Evolutionary conservation across 2,888 invertebrate species (phyloP).

Genomic region (Apotomis turbidana): DNA sequence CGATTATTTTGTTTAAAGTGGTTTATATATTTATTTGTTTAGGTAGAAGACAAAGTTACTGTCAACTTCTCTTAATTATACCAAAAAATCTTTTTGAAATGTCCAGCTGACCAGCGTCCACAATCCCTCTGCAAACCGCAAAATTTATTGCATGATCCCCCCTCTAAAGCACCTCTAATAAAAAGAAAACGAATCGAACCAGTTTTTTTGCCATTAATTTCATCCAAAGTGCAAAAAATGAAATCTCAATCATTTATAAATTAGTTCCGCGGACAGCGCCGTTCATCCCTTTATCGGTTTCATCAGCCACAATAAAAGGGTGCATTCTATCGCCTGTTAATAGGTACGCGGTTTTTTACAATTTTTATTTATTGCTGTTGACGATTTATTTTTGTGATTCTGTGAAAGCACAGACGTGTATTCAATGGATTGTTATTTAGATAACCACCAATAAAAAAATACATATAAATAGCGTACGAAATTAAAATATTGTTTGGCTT

Average conservation of each 20-base stretch:
- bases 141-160: not conserved
- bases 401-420: slow-evolving; percentile 57
- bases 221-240: slow-evolving; percentile 65
- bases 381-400: slow-evolving; percentile 67
- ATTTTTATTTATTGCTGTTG: slow-evolving; percentile 67
- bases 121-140: no score
- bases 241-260: slow-evolving; percentile 83
- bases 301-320: slow-evolving; percentile 81
- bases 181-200: not conserved
- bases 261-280: slow-evolving; percentile 80
- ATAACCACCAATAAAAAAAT: slow-evolving; percentile 57
- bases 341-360: slow-evolving; percentile 59
- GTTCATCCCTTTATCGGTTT: slow-evolving; percentile 81
- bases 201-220: slow-evolving; percentile 41
- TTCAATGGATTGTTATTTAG: slow-evolving; percentile 62
- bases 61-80: no score
- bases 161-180: not conserved
- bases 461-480: not conserved
- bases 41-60: no score
- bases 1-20: no score
- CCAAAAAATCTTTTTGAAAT: no score
- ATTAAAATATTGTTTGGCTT: not conserved
- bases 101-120: no score
- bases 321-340: slow-evolving; percentile 70
- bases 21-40: no score